Base-by-base conservation (phyloP, 2,888 invertebrate species). In the Cerastis rubricosa region DNA sequence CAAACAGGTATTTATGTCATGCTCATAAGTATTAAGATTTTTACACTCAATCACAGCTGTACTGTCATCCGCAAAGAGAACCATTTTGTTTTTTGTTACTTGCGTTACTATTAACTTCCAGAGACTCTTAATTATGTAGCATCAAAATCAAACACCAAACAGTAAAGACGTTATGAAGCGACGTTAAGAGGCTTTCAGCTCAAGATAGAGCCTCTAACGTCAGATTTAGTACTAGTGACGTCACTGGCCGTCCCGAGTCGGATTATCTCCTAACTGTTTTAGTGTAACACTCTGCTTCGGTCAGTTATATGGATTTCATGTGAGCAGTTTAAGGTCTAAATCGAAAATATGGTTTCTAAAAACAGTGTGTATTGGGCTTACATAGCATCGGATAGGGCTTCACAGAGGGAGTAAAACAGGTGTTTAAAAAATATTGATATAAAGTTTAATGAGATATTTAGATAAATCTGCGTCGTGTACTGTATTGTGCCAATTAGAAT, bases 191-290 rank as follows among this genome's bases (percentile, higher is more conserved):
- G 76, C 64, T 83, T 74, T 64, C 29, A 71, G 64, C 84, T 70
- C 45, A 73, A 70, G 63, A 72, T 80, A 74, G 74, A 76, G 51
- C 71, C 57, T 68, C 77, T 71, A 47, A 75, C 77, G 84, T 84
- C 84, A 81, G 84, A 77, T 81, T 81, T 84, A 63, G 74, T 75
- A 51, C 45, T 25, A 67, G 68, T 64, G 80, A 77, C 74, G 76
- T 80, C 76, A 84, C 66, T 49, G 51, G 14, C 3, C 72, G 74
- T 73, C 70, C 59, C 43, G 25, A 69, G 67, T 73, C 81, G 61
- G 77, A 84, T 84, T 84, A 84, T 73, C 35, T 49, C 49, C 49
- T 65, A 71, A 78, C 71, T 64, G 78, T 54, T 82, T 77, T 49
- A 81, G 82, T 66, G n/a, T 35, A 47, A 71, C 68, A 63, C 40